Base-by-base conservation (phyloP, 2,797 vertebrate species). In the Meriones psammophilus region DNA sequence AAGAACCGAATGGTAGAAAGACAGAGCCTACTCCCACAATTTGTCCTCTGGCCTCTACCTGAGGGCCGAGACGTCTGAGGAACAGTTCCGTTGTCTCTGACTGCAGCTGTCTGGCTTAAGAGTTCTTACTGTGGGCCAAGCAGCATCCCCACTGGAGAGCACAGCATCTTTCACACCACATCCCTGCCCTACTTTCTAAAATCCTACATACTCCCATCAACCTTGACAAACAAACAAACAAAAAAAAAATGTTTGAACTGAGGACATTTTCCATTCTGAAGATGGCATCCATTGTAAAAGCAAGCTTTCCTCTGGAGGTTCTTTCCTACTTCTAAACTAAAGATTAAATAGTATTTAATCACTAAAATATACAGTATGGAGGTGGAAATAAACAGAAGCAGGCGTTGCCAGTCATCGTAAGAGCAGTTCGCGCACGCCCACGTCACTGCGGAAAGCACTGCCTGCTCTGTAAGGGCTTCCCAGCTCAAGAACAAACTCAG, bases 251-350 rank as follows among this genome's bases (percentile, higher is more conserved):
- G 26, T 20, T 30, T 60, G 69, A 91, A 91, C 73, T 66, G 33
- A 92, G 12, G 60, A 90, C 33, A 66, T 1, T 39, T 71, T 90
- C 73, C 36, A 74, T 66, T 95, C 66, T 66, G 74, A 93, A 94
- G 69, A 64, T 74, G 13, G 2, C 30, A 3, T 83, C 81, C 46
- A 39, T 74, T 74, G 28, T 39, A 74, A 89, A 81, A 62, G 3
- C 4, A 68, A 91, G 74, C 2, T 10, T 85, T 36, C 78, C 8
- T 76, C 69, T 50, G 36, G 18, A 89, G 66, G 15, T 56, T 76
- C 30, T 80, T 88, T 39, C 33, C 15, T 24, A 73, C 30, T 62
- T 78, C 46, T 9, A 14, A 1, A 58, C 62, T 46, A 90, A 92
- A 74, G 36, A 18, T 73, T 54, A 42, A 86, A 73, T 62, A 64